These are phyloP conservation scores for Microtus richardsoni DNA, from an alignment of 2,113 vertebrate genomes.

Conservation along the genomic window DNA sequence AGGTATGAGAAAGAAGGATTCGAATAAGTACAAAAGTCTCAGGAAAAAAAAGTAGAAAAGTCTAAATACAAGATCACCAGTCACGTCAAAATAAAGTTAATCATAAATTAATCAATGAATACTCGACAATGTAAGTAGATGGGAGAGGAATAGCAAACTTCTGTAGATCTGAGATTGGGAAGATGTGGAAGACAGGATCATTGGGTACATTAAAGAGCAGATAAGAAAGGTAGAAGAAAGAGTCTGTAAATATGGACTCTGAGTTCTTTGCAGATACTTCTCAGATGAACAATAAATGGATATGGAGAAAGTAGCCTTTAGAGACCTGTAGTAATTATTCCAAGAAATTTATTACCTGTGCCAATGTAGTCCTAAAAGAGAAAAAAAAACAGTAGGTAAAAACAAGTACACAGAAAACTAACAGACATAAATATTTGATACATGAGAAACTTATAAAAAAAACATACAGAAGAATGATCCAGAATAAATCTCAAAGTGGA, in stretches of 20 bases:
- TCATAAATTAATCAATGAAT: not conserved
- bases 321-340: fast-evolving
- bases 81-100: not conserved
- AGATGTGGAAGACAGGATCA: not conserved
- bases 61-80: not conserved
- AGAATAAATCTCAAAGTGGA: not conserved
- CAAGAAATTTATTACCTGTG: not conserved
- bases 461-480: not conserved
- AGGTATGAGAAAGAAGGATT: not conserved
- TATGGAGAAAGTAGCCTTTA: not conserved
- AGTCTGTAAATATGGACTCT: not conserved
- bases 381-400: not conserved
- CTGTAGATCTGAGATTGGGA: not conserved
- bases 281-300: not conserved
- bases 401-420: not conserved
- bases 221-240: not conserved
- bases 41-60: not conserved
- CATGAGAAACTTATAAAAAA: not conserved
- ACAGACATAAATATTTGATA: not conserved
- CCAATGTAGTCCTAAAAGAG: not conserved
- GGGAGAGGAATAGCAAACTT: not conserved
- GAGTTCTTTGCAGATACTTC: not conserved
- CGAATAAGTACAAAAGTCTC: not conserved
- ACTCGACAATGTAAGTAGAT: not conserved
- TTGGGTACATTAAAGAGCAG: not conserved